Evolutionary conservation across 2,888 invertebrate genomes (phyloP).

Genomic region (Cantharis nigra): DNA sequence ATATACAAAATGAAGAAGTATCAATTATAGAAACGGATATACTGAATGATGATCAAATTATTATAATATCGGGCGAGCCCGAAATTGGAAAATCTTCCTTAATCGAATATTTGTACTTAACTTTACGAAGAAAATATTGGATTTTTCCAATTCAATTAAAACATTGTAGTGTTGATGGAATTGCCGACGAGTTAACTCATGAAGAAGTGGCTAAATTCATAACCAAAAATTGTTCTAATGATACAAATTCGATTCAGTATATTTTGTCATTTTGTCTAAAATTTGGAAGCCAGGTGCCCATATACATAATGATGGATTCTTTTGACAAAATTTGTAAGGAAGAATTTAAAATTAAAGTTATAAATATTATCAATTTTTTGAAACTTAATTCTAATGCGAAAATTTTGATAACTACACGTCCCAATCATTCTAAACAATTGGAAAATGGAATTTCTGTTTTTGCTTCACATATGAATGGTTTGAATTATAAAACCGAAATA

Average conservation of each 20-base stretch:
- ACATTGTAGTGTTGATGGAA: conserved; percentile 1
- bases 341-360: neutral
- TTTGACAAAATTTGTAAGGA: conserved; percentile 6
- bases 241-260: neutral
- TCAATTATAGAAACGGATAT: neutral
- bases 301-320: conserved; percentile 16
- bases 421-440: conserved; percentile 1
- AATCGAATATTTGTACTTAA: conserved; percentile 7
- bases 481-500: neutral
- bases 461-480: conserved; percentile 4
- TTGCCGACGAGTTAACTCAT: neutral
- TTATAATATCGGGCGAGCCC: conserved; percentile 20
- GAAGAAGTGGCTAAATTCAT: conserved; percentile 12
- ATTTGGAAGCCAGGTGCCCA: neutral
- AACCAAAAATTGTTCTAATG: neutral
- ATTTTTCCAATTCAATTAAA: conserved; percentile 8
- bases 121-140: conserved; percentile 5
- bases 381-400: neutral
- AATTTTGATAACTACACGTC: conserved; percentile 21
- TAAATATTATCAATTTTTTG: conserved; percentile 10
- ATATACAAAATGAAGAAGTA: neutral
- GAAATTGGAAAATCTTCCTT: conserved; percentile 18
- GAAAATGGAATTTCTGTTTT: conserved; percentile 18
- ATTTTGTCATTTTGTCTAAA: conserved; percentile 8
- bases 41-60: neutral